Evolutionary conservation across 2,888 invertebrate species (phyloP), one percentile per base, ranked within the genome.

Genomic region (Eupithecia dodoneata): DNA sequence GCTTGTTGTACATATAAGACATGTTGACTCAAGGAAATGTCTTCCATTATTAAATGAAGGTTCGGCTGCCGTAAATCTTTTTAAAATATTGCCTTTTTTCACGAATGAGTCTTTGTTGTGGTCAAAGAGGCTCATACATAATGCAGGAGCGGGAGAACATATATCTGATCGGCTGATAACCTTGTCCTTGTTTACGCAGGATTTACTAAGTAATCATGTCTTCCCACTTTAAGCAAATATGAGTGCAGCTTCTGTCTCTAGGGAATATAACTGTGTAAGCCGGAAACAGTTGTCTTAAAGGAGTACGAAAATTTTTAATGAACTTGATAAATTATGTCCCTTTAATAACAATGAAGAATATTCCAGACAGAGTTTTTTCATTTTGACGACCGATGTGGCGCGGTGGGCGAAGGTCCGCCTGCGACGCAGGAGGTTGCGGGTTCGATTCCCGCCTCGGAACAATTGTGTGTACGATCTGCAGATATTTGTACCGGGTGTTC

Each of bases 91-190:
- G 41, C 65, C 52, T 76, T 74, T 49, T 75, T 71, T 77, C 74
- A 78, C 63, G 59, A 76, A 47, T 82, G 80, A 81, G 81, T 76
- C 87, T 88, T 85, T 88, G 87, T 89, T 87, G 87, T 85, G 83
- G 84, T 83, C 85, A 85, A 85, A 81, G 85, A 86, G 89, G 86
- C 88, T 92, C 87, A 93, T 93, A 90, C 91, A 94, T 94, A 90
- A 93, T 93, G 92, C 89, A 93, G 83, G 79, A 85, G 83, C 81
- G 85, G 83, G 83, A 83, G 83, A 85, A 82, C 63, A 87, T 90
- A 90, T 91, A 89, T 92, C 90, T 88, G 92, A 92, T 92, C 90
- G 89, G 83, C 88, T 59, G 91, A 92, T 92, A 91, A 89, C 89
- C 85, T 86, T 85, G 88, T 84, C 87, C 89, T 91, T 94, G 93